Evolutionary conservation across 2,888 invertebrate genomes (phyloP).

Genomic region (Lepidochitona cinerea): DNA sequence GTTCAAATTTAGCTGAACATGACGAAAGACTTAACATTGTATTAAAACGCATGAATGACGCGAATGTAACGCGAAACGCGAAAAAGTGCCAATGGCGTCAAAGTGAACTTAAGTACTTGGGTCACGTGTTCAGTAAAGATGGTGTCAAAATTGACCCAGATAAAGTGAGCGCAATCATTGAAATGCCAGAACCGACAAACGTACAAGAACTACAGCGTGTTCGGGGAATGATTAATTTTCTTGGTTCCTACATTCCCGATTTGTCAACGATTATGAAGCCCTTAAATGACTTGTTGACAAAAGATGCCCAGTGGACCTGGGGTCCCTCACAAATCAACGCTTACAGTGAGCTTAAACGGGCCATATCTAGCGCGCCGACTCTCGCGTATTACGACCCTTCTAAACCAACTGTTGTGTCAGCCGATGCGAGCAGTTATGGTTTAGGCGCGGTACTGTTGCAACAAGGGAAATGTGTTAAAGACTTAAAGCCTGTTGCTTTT

Average conservation of each 20-base stretch:
- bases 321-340: neutral
- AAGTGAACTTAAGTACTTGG: neutral
- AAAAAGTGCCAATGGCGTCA: neutral
- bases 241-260: no score
- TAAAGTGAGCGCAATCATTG: neutral
- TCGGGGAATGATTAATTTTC: no score
- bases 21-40: neutral
- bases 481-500: neutral
- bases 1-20: neutral
- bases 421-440: constrained; percentile 10
- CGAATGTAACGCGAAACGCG: neutral
- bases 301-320: neutral
- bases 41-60: neutral
- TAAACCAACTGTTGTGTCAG: neutral
- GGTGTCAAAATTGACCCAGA: neutral
- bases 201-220: neutral
- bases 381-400: neutral
- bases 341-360: neutral
- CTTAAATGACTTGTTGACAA: neutral
- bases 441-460: neutral
- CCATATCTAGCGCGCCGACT: neutral
- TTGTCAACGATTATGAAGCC: constrained; percentile 17
- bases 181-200: neutral
- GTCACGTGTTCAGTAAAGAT: neutral
- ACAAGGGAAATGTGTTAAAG: neutral